These are phyloP conservation scores for Umimayanthus kanabou DNA, from an alignment of 92 coral and sea anemone genomes.

Conservation along the genomic window DNA sequence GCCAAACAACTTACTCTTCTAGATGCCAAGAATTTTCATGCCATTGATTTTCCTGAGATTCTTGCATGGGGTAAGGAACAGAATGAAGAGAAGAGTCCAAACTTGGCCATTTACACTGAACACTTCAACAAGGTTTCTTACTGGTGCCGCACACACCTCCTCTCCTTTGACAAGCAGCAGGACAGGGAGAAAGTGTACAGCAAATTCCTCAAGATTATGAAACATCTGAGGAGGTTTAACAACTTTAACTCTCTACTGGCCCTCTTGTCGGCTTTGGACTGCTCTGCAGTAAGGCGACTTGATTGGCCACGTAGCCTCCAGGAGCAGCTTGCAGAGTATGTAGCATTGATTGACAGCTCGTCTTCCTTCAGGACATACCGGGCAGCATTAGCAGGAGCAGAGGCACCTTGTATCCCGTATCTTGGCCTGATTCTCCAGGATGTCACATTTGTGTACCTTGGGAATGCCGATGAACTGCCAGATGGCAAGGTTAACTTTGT, in stretches of 20 bases:
- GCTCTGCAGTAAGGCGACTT: constrained; percentile 93
- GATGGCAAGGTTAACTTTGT: constrained; percentile 99
- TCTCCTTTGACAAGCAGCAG: constrained; percentile 89
- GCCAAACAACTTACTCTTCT: constrained; percentile 91
- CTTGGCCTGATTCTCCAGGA: constrained; percentile 97
- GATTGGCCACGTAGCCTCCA: constrained; percentile 90
- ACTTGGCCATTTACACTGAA: constrained; percentile 91
- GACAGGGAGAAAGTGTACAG: constrained; percentile 91
- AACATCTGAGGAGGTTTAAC: constrained; percentile 88
- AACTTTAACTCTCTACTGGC: constrained; percentile 96
- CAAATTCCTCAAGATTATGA: constrained; percentile 96
- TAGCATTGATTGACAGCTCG: constrained; percentile 88
- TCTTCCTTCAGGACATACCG: constrained; percentile 94
- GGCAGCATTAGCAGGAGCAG: constrained; percentile 77
- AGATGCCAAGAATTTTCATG: constrained; percentile 88
- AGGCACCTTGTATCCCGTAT: constrained; percentile 96
- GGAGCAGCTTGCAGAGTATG: constrained; percentile 90
- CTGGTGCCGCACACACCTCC: constrained; percentile 94
- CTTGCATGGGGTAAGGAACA: constrained; percentile 99
- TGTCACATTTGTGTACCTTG: constrained; percentile 96
- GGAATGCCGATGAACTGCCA: constrained; percentile 94
- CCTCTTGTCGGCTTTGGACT: constrained; percentile 93
- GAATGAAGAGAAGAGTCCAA: constrained; percentile 89
- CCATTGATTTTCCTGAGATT: constrained; percentile 97
- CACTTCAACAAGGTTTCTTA: constrained; percentile 98